Base-by-base conservation (phyloP, 2,797 vertebrate genomes). In the Arrhamphus sclerolepis region DNA sequence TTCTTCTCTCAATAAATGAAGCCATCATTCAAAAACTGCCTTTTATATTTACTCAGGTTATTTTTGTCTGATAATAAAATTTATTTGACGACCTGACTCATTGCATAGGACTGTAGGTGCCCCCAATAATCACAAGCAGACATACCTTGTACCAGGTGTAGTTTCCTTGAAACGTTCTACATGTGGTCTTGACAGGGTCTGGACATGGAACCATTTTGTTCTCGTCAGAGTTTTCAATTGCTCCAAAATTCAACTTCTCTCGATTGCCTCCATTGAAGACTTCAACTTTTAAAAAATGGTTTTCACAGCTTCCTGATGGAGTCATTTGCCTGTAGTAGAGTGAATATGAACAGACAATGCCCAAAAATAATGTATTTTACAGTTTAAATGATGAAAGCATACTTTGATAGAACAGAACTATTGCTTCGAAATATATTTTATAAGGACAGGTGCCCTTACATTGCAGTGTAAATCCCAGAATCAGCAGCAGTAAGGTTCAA, bases 121-220 rank as follows among this genome's bases (percentile, higher is more conserved):
- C 46, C 2, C 6, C 1, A 26, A 18, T 22, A 29, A 19, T 7
- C 20, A 46, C 2, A 24, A 6, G 4, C 22, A 17, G 5, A 8
- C 61, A 1, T 76, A 92, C 92, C 88, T 86, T 91, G 51, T 76
- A 78, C 92, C 92, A 93, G 55, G 46, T 77, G 21, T 83, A 5
- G 0, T 1, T 44, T 42, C 78, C 85, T 0, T 10, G 6, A 1
- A 63, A 18, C 0, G 0, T 0, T 0, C 1, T 0, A 56, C 84
- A 89, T 1, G 46, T 44, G 0, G 0, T 0, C 0, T 0, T 0
- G 11, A 72, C 28, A 1, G 0, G 3, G 0, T 0, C 0, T 8
- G 84, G 83, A 68, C 91, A 92, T 0, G 0, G 0, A 2, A 92
- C 1, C 0, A 0, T 0, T 26, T 20, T 46, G 22, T 43, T 64